These are phyloP conservation scores for Aleiodes alternator DNA, from an alignment of 2,888 invertebrate genomes.

Conservation along the genomic window DNA sequence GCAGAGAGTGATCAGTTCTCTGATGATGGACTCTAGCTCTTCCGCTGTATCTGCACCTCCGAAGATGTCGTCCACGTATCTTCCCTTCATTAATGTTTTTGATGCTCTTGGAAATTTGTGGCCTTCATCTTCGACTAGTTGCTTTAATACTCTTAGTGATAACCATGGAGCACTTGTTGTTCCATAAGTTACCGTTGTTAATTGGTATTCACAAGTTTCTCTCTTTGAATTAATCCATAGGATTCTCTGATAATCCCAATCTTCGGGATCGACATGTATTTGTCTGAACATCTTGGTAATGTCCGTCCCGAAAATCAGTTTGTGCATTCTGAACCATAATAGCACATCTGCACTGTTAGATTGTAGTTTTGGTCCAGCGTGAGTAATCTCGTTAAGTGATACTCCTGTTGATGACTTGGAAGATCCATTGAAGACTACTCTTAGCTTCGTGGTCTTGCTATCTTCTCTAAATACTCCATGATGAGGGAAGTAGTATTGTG, in stretches of 20 bases:
- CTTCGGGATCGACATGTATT: neutral
- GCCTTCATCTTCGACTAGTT: constrained; percentile 38
- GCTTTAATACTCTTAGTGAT: constrained; percentile 32
- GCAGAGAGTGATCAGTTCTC: constrained; percentile 43
- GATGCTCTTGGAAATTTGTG: constrained; percentile 32
- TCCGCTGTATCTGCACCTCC: constrained; percentile 29
- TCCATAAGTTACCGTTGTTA: constrained; percentile 39
- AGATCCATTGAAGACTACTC: constrained; percentile 48
- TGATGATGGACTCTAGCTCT: neutral
- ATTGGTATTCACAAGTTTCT: neutral
- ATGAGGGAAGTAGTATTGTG: constrained; percentile 42
- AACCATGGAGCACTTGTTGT: constrained; percentile 45
- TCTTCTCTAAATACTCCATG: constrained; percentile 36
- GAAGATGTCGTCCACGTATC: constrained; percentile 53
- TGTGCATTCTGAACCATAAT: neutral
- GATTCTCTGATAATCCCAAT: constrained; percentile 46
- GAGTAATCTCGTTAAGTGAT: too few relatives aligned
- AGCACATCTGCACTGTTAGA: neutral
- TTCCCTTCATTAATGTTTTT: constrained; percentile 8
- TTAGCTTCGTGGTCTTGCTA: too few relatives aligned
- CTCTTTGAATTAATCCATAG: constrained; percentile 32
- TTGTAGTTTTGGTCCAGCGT: neutral
- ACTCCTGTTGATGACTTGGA: neutral
- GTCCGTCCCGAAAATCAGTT: neutral
- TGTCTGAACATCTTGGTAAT: neutral